A percentile compares a stretch with the other conserved stretches of the same genome.
Evolutionary conservation across 1,140 invertebrate genomes (phyloP).

Genomic region (Drosophila nannoptera): DNA sequence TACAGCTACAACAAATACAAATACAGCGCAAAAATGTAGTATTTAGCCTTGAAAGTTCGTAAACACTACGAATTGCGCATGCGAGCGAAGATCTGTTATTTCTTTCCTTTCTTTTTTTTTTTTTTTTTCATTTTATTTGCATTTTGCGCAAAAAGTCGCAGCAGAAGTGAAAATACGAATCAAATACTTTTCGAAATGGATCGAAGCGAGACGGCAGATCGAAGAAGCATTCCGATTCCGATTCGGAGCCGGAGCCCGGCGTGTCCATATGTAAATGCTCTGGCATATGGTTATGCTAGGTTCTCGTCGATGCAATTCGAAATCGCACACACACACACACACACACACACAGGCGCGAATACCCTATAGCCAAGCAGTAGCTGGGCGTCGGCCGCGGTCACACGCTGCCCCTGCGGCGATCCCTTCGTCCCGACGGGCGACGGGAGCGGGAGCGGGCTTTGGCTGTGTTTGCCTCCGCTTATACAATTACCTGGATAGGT

Average conservation of each 20-base stretch:
- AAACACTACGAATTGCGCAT: conserved; percentile 61
- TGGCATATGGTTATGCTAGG: not conserved
- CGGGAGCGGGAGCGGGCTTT: not conserved
- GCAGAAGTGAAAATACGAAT: conserved; percentile 27
- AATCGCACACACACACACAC: too few relatives aligned
- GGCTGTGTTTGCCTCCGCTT: not conserved
- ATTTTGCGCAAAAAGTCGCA: conserved; percentile 38
- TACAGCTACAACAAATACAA: conserved; percentile 42
- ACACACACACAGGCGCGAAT: conserved; percentile 15
- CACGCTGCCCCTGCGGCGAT: conserved; percentile 6
- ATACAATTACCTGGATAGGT: not conserved
- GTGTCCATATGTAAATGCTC: too few relatives aligned
- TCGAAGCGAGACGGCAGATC: conserved; percentile 20
- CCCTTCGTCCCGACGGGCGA: not conserved
- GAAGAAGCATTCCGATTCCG: conserved; percentile 6
- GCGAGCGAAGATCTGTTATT: conserved; percentile 57
- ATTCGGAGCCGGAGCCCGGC: too few relatives aligned
- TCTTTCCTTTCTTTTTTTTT: conserved; percentile 12
- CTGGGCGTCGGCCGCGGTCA: conserved; percentile 18
- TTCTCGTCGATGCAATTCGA: not conserved
- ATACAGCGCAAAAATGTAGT: conserved; percentile 61
- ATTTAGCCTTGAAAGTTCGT: conserved; percentile 77
- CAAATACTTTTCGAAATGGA: conserved; percentile 35
- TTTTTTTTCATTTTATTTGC: conserved; percentile 23
- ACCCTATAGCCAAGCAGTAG: conserved; percentile 24